Evolutionary conservation across 2,888 invertebrate species (phyloP), one percentile per base, ranked within the genome.

Genomic region (Microplitis manilae): DNA sequence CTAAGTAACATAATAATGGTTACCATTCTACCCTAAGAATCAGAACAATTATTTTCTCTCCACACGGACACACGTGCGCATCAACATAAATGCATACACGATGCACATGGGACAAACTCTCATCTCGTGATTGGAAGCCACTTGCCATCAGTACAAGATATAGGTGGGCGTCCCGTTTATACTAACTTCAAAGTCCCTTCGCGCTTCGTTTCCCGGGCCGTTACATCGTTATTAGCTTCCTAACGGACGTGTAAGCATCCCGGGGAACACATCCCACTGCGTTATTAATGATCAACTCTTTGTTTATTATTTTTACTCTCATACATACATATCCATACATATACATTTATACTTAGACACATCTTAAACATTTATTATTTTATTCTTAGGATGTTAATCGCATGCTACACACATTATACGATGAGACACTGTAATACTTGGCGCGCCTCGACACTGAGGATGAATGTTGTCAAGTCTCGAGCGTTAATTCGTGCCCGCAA

Each of bases 141-240:
- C 50, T 50, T 50, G 50, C 50, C 50, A 50, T 50, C 50, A 50
- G 50, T 50, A 50, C 9, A 64, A 76, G 75, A 73, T 59, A 62
- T 68, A 50, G 62, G 75, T 78, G 75, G 75, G 70, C 69, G 78
- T 72, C 76, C 60, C 64, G 71, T 78, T 78, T 75, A 72, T 68
- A 64, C 62, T 61, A 40, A 9, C 17, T 73, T 39, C 65, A 13
- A 7, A 62, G 41, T 78, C 69, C 80, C 73, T 77, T 77, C 80
- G 77, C 78, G 79, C 79, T 79, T 79, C 83, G 80, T 83, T 84
- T 84, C 80, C 82, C 80, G 81, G 80, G 80, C 83, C 83, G 84
- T 87, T 86, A 85, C 86, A 84, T 84, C 86, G 86, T 86, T 86
- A 86, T 87, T 87, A 86, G 84, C 81, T 83, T 82, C 84, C 84